Conservation (phyloP, 2,113 vertebrate genomes). For the Myotis davidii region DNA sequence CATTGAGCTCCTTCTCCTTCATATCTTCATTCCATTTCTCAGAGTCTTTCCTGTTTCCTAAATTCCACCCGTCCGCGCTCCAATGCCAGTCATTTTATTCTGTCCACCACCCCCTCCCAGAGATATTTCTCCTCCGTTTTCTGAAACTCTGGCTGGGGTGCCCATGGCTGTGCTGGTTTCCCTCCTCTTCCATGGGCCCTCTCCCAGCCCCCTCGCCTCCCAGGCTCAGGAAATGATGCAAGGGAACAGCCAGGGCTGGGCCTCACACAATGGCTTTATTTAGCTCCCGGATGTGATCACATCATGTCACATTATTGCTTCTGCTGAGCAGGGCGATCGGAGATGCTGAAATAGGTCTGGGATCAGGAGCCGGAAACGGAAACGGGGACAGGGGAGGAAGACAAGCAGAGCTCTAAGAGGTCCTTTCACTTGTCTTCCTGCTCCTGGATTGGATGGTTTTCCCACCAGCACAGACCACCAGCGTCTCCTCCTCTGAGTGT, state of each 20-base stretch:
- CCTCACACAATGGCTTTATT: slow-evolving; percentile 56
- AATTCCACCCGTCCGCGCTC: too few species aligned
- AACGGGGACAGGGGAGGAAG: neutral
- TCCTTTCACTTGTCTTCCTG: neutral
- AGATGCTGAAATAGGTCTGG: slow-evolving; percentile 51
- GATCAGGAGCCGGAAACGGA: neutral
- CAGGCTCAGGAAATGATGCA: slow-evolving; percentile 49
- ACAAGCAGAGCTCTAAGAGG: neutral
- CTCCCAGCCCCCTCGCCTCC: neutral
- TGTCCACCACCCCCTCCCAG: neutral
- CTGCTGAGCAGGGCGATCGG: slow-evolving; percentile 42
- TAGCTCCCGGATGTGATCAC: slow-evolving; percentile 58
- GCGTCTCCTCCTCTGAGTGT: neutral
- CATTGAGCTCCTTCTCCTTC: neutral
- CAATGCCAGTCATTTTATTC: neutral
- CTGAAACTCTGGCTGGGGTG: neutral
- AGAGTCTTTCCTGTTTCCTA: neutral
- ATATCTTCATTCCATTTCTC: neutral
- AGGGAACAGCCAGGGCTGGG: slow-evolving; percentile 24
- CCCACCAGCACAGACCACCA: neutral
- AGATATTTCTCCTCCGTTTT: neutral
- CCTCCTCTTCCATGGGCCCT: neutral
- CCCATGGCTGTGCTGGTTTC: neutral
- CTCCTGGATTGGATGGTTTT: neutral
- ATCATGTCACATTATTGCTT: slow-evolving; percentile 36